These are phyloP conservation scores for Neodiprion lecontei DNA, from an alignment of 1,140 invertebrate species.

Conservation along the genomic window DNA sequence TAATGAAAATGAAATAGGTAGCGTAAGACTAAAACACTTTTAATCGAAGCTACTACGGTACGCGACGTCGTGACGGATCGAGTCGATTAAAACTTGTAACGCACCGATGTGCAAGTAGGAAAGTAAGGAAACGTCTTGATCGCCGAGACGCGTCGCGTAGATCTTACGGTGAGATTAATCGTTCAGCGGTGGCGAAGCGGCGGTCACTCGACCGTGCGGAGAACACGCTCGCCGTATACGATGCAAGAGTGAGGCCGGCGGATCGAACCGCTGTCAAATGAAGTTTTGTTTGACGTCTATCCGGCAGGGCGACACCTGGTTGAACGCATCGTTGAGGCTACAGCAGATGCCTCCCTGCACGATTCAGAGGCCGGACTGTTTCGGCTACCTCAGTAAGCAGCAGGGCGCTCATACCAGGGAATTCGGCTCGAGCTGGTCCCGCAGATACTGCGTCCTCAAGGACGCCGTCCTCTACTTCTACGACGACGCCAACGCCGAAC, in stretches of 20 bases:
- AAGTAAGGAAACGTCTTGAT: too few species aligned
- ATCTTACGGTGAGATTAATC: background rate
- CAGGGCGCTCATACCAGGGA: slow-evolving; percentile 74
- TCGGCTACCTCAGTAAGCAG: slow-evolving; percentile 86
- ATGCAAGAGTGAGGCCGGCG: background rate
- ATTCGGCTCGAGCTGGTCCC: slow-evolving; percentile 77
- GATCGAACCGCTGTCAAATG: background rate
- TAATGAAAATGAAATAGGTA: too few species aligned
- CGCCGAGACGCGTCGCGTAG: too few species aligned
- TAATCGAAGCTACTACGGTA: too few species aligned
- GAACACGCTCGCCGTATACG: background rate
- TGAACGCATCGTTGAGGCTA: slow-evolving; percentile 74
- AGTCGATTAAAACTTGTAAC: too few species aligned
- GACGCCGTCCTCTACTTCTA: slow-evolving; percentile 96
- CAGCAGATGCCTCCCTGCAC: slow-evolving; percentile 73
- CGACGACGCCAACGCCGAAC: slow-evolving; percentile 83
- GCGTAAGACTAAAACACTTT: too few species aligned
- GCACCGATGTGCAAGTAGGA: too few species aligned
- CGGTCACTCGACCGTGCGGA: background rate
- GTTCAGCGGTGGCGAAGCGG: background rate
- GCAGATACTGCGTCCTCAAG: slow-evolving; percentile 93
- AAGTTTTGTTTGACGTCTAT: background rate
- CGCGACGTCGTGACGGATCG: too few species aligned
- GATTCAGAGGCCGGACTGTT: slow-evolving; percentile 86
- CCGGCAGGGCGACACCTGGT: slow-evolving; percentile 76